Evolutionary conservation across 2,797 vertebrate species (phyloP).

Genomic region (Etheostoma perlongum): DNA sequence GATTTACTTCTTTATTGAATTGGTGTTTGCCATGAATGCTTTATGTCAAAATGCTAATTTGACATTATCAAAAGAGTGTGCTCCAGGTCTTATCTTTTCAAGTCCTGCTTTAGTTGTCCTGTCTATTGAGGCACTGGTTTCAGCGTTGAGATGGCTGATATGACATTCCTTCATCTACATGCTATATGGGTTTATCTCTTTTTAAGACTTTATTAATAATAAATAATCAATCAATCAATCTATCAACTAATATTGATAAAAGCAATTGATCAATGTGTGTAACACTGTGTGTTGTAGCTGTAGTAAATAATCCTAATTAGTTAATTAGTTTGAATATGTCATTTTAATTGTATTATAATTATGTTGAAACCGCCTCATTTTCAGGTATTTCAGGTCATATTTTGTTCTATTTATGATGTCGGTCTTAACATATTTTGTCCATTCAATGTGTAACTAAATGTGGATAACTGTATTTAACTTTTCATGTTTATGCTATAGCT

Average conservation of each 20-base stretch:
- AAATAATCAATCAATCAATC: too few relatives aligned
- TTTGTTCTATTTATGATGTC: not conserved
- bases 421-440: not conserved
- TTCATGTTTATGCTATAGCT: constrained; percentile 51
- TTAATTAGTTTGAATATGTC: not conserved
- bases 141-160: not conserved
- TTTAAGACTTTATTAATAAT: not conserved
- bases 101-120: not conserved
- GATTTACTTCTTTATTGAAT: constrained; percentile 1
- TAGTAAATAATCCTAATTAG: not conserved
- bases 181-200: not conserved
- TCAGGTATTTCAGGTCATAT: not conserved
- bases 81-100: not conserved
- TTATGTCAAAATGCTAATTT: not conserved
- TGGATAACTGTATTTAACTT: constrained; percentile 25
- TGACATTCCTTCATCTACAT: not conserved
- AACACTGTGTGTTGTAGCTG: not conserved
- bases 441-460: not conserved
- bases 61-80: not conserved
- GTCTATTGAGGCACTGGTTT: not conserved
- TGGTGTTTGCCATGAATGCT: not conserved
- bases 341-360: not conserved
- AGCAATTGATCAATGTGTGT: not conserved
- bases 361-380: not conserved
- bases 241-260: not conserved